phyloP scores from a whole-genome alignment of 2,113 vertebrate genomes.

The Siniperca knerii region DNA sequence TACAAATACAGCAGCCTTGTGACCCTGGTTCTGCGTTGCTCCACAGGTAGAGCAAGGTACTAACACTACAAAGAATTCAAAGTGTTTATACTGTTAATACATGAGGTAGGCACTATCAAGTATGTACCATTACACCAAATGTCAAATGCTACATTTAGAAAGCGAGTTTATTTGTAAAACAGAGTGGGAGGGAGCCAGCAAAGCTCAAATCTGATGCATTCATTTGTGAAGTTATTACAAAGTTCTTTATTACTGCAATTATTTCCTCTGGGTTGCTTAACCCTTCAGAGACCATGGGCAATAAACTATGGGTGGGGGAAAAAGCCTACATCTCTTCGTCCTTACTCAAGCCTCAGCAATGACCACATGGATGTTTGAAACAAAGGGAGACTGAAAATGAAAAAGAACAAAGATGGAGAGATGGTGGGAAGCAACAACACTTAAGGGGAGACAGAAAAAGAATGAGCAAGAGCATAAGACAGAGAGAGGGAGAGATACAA shows the following conservation, averaged over 20 bases:
- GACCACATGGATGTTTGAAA: constrained; percentile 21
- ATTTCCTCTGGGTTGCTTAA: constrained; percentile 41
- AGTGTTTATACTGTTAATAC: constrained; percentile 1
- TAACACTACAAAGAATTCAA: not conserved
- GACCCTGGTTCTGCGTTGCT: not conserved
- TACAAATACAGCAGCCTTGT: not conserved
- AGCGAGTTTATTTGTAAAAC: constrained; percentile 43
- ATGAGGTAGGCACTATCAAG: constrained; percentile 13
- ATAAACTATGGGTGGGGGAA: constrained; percentile 1
- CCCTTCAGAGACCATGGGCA: constrained; percentile 27
- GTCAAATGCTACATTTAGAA: constrained; percentile 44
- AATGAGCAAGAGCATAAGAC: constrained; percentile 34
- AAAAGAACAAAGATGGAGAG: constrained; percentile 21
- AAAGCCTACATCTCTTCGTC: constrained; percentile 5
- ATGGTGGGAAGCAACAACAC: constrained; percentile 35
- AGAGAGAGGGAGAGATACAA: not conserved
- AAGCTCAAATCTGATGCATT: constrained; percentile 39
- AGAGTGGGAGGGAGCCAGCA: constrained; percentile 17
- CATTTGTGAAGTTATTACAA: constrained; percentile 50
- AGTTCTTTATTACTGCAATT: constrained; percentile 51
- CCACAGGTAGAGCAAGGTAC: not conserved
- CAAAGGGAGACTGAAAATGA: constrained; percentile 8
- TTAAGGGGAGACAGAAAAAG: constrained; percentile 35
- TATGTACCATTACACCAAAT: constrained; percentile 30
- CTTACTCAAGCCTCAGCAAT: constrained; percentile 14